These are phyloP conservation scores for Drosophila neutralis DNA, from an alignment of 2,888 invertebrate genomes.

Conservation along the genomic window DNA sequence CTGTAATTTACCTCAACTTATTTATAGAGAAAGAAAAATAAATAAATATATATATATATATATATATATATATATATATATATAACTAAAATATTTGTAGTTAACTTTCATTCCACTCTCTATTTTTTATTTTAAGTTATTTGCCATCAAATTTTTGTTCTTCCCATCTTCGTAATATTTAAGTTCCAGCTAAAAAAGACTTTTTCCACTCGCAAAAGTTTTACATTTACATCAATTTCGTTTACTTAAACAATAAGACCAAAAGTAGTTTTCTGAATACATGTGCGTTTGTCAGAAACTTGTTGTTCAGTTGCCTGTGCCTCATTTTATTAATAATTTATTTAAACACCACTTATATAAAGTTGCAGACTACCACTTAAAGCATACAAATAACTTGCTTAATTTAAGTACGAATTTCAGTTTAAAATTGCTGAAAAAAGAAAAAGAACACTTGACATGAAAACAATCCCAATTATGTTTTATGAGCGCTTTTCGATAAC, in stretches of 20 bases:
- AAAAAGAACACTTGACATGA: slow-evolving; percentile 35
- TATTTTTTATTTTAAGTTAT: not conserved
- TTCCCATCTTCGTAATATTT: not conserved
- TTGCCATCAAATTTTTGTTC: not conserved
- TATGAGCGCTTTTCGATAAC: slow-evolving; percentile 53
- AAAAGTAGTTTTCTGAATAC: not conserved
- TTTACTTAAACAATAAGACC: not conserved
- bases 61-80: not conserved
- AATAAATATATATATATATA: not conserved
- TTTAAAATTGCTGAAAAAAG: not conserved
- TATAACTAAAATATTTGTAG: not conserved
- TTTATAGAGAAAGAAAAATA: not conserved
- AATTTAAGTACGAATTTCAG: not conserved
- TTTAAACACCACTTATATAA: not conserved
- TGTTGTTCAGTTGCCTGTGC: not conserved
- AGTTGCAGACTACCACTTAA: not conserved
- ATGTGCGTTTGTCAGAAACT: not conserved
- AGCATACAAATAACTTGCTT: not conserved
- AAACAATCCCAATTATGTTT: slow-evolving; percentile 72
- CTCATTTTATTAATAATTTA: not conserved
- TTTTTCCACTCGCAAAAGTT: not conserved
- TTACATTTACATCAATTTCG: not conserved
- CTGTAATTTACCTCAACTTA: not conserved
- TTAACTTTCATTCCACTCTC: not conserved
- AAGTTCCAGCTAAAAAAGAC: not conserved